Base-by-base conservation (phyloP, 2,113 vertebrate species). In the Zonotrichia leucophrys region DNA sequence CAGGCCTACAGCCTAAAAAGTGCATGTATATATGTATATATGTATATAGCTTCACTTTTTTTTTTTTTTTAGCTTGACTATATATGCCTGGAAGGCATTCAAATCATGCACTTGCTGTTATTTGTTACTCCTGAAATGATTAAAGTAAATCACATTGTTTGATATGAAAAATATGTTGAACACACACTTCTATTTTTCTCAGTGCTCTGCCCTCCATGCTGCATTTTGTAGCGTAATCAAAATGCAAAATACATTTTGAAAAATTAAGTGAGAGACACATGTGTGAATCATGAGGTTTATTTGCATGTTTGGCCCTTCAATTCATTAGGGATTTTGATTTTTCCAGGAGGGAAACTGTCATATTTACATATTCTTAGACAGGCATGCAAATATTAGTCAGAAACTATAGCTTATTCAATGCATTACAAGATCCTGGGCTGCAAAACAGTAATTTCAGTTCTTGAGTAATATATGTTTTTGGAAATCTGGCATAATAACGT, bases 231-330 rank as follows among this genome's bases (percentile, higher is more conserved):
- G 74, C 3, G 0, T 97, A 93, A 98, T 97, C 89, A 98, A 97
- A 97, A 97, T 97, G 95, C 94, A 98, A 97, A 98, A 96, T 92
- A 96, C 44, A 89, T 92, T 96, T 97, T 97, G 92, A 97, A 97
- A 97, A 97, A 97, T 96, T 97, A 97, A 97, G 91, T 66, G 81
- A 80, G 90, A 95, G 63, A 75, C 74, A 81, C 47, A 77, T 80
- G 46, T 69, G 74, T 97, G 96, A 96, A 96, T 97, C 93, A 97
- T 94, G 87, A 96, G 80, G 70, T 97, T 90, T 94, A 96, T 97
- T 97, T 96, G 83, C 95, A 96, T 95, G 69, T 96, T 95, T 95
- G 96, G 92, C 82, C 95, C 77, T 91, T 94, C 83, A 86, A 90
- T 73, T 81, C 76, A 94, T 96, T 97, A 95, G 89, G 72, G 89